These are phyloP conservation scores for Mantis religiosa DNA, from an alignment of 2,888 invertebrate genomes.

Conservation along the genomic window DNA sequence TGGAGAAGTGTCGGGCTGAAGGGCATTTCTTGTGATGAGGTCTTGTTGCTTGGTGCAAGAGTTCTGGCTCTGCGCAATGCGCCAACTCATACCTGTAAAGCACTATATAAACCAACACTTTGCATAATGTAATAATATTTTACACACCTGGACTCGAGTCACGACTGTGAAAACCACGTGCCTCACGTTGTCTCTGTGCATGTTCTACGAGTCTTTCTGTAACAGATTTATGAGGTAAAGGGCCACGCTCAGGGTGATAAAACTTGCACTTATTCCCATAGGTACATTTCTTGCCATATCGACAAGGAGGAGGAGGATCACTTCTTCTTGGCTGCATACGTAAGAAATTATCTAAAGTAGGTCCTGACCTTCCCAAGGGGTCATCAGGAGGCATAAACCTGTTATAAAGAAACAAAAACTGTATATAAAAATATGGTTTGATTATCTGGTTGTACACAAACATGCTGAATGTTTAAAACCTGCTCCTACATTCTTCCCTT, in stretches of 20 bases:
- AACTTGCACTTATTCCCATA: constrained; percentile 98
- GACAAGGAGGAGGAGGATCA: constrained; percentile 78
- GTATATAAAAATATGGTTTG: neutral
- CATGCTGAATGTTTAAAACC: neutral
- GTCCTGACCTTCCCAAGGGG: constrained; percentile 83
- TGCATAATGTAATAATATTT: neutral
- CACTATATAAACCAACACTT: neutral
- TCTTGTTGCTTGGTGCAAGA: too few species aligned
- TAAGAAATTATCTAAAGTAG: constrained; percentile 80
- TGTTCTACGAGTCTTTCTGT: constrained; percentile 81
- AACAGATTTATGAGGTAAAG: constrained; percentile 80
- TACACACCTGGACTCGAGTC: constrained; percentile 39
- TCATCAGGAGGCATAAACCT: constrained; percentile 94
- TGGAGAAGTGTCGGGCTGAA: too few species aligned
- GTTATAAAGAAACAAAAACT: neutral
- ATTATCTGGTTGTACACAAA: neutral
- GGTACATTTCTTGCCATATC: constrained; percentile 93
- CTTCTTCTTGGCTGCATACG: constrained; percentile 55
- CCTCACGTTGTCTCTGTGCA: constrained; percentile 68
- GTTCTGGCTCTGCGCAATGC: too few species aligned
- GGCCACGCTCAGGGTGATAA: constrained; percentile 85
- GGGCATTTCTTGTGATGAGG: too few species aligned
- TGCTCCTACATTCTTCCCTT: neutral
- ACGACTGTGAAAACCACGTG: constrained; percentile 46
- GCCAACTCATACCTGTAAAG: too few species aligned